These are phyloP conservation scores for Porites rus DNA, from an alignment of 92 coral and sea anemone genomes.

Conservation along the genomic window DNA sequence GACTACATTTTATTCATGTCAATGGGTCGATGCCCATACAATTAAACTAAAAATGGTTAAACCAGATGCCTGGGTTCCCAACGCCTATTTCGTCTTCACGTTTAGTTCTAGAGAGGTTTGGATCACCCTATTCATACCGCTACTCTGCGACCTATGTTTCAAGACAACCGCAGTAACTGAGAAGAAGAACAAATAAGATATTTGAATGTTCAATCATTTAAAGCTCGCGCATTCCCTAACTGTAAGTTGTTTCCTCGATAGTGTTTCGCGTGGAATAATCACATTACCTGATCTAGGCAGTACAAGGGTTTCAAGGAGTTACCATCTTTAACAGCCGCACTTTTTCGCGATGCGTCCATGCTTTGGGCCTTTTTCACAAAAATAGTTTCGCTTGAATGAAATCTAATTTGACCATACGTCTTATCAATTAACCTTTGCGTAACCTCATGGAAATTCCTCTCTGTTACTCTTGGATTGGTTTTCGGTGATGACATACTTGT, in stretches of 20 bases:
- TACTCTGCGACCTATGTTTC: too few species aligned
- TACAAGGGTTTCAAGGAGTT: neutral
- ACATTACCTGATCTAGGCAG: slow-evolving; percentile 2
- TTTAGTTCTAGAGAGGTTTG: too few species aligned
- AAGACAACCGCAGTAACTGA: too few species aligned
- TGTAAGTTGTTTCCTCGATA: neutral
- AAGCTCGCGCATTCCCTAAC: neutral
- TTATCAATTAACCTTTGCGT: slow-evolving; percentile 32
- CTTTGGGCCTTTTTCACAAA: neutral
- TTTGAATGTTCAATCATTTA: neutral
- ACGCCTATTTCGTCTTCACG: too few species aligned
- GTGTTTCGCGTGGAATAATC: neutral
- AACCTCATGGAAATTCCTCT: neutral
- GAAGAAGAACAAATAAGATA: neutral
- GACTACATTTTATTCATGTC: too few species aligned
- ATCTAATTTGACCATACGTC: neutral
- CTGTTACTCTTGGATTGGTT: neutral
- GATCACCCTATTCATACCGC: too few species aligned
- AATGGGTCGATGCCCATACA: too few species aligned
- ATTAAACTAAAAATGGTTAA: too few species aligned
- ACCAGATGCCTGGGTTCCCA: too few species aligned
- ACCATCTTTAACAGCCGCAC: neutral
- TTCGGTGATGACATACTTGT: slow-evolving; percentile 18
- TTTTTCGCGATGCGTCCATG: neutral
- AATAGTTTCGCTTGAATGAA: neutral